Percentiles rank a stretch among this genome's conserved stretches.
Conservation (phyloP, 2,888 invertebrate species). For the Hyles lineata region DNA sequence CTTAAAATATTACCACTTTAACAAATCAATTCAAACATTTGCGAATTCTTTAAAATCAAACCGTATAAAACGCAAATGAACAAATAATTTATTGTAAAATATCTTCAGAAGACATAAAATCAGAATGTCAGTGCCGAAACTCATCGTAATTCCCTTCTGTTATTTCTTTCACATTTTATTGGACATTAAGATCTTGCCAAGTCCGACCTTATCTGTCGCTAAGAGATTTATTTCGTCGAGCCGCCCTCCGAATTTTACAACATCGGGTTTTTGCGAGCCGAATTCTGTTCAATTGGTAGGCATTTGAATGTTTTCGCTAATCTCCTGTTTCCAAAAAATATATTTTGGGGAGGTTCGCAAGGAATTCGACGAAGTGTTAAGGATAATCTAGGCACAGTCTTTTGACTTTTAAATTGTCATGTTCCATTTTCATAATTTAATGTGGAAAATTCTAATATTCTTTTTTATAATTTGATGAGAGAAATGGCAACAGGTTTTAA, state of each 20-base stretch:
- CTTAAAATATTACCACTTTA: too few species aligned
- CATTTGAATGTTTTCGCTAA: constrained; percentile 18
- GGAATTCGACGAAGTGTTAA: background rate
- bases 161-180: constrained; percentile 61
- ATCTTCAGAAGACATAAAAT: constrained; percentile 25
- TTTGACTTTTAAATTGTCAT: too few species aligned
- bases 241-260: constrained; percentile 30
- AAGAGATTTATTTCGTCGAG: constrained; percentile 58
- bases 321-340: constrained; percentile 19
- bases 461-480: too few species aligned
- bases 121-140: constrained; percentile 27
- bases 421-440: too few species aligned
- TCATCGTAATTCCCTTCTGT: constrained; percentile 37
- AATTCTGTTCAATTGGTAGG: constrained; percentile 27
- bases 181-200: constrained; percentile 56
- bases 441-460: too few species aligned
- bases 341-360: background rate
- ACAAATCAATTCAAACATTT: too few species aligned
- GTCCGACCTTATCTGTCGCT: constrained; percentile 60
- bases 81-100: constrained; percentile 27
- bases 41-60: background rate
- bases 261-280: constrained; percentile 33
- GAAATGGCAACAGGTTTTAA: too few species aligned
- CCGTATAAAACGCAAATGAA: background rate
- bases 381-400: background rate